phyloP scores from a whole-genome alignment of 2,797 vertebrate genomes.

The Sandelia bainsii region DNA sequence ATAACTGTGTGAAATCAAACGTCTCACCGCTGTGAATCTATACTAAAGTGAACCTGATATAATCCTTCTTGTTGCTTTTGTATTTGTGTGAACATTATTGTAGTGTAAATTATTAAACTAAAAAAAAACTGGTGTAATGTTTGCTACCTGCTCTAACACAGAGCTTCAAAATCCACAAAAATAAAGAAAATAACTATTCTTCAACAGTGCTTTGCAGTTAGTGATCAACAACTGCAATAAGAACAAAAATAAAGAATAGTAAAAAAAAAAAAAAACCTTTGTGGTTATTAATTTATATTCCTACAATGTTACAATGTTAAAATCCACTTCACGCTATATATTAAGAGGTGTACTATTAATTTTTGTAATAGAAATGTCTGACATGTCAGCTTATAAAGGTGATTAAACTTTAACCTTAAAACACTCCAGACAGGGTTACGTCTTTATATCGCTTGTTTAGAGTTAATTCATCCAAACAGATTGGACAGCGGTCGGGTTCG shows the following conservation, averaged over 20 bases:
- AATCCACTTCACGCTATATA: constrained; percentile 8
- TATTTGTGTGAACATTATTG: constrained; percentile 5
- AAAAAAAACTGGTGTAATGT: constrained; percentile 3
- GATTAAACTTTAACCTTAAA: constrained; percentile 29
- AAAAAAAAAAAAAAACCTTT: constrained; percentile 19
- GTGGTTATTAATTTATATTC: constrained; percentile 19
- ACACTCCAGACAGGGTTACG: constrained; percentile 4
- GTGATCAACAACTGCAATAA: constrained; percentile 46
- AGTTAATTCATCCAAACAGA: constrained; percentile 88
- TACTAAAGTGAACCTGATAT: constrained; percentile 19
- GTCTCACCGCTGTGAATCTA: constrained; percentile 7
- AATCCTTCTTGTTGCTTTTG: constrained; percentile 29
- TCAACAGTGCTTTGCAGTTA: constrained; percentile 2
- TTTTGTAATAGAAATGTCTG: constrained; percentile 33
- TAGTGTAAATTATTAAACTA: constrained; percentile 8
- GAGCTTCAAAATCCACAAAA: constrained; percentile 15
- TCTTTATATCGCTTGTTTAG: constrained; percentile 8
- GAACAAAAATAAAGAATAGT: constrained; percentile 45
- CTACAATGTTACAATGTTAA: constrained; percentile 32
- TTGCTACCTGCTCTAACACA: constrained; percentile 21
- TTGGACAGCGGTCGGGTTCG: constrained; percentile 93
- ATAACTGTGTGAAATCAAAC: constrained; percentile 23
- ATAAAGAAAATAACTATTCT: constrained; percentile 10
- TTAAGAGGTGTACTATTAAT: constrained; percentile 5
- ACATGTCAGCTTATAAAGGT: constrained; percentile 53